Evolutionary conservation across 1,140 invertebrate species (phyloP), one percentile per base, ranked within the genome.

Genomic region (Lordiphosa mommai): DNA sequence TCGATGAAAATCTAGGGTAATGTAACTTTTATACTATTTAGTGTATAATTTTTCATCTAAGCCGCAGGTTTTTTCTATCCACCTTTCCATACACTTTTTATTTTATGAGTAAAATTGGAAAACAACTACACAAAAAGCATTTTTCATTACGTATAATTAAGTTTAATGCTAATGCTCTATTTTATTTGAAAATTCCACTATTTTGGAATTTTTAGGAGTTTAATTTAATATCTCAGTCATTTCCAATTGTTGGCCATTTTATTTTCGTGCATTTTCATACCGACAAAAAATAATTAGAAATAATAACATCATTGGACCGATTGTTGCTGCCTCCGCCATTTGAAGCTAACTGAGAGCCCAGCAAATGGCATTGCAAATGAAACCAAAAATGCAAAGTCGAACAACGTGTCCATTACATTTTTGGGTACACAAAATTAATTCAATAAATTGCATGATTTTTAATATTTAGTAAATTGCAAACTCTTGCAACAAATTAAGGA

Each of bases 371-470:
- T 13, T 48, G 16, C 29, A 37, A 32, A 27, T 7, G 1, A n/a
- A n/a, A n/a, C n/a, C n/a, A n/a, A n/a, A n/a, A n/a, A 40, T 48
- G 33, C 41, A 49, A 50, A 23, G 17, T 7, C 12, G 9, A 16
- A 4, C 6, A 9, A 14, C 23, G 4, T n/a, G 27, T 27, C 9
- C 61, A 61, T 41, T 6, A 16, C 5, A 5, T 27, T 7, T 7
- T 12, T 16, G 46, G n/a, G 3, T 14, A 13, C 6, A 43, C 13
- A 48, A 12, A 57, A 34, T 32, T 73, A 69, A 73, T 73, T 73
- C 74, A 74, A 68, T 51, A 63, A 73, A 74, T 73, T 74, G 63
- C 63, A 58, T 51, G 51, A 68, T 57, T 56, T 68, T 68, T 67
- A 72, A 72, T 68, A 72, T 73, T 61, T 52, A 67, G 10, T 16